Evolutionary conservation across 2,888 invertebrate genomes (phyloP).

Genomic region (Cosmopolites sordidus): DNA sequence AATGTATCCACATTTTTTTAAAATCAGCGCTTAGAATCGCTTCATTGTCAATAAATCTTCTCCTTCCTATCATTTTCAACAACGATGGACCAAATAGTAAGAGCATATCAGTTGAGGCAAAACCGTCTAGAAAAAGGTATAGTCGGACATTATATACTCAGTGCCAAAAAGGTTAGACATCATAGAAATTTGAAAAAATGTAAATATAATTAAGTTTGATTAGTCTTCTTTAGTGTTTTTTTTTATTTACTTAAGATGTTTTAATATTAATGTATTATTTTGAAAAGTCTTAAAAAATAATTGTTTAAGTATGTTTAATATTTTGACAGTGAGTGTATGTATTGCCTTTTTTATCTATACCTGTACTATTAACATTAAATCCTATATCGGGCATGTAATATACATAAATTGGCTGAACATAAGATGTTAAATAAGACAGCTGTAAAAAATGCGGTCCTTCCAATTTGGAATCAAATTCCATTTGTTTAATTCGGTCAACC

Average conservation of each 20-base stretch:
- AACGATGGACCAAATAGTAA: constrained; percentile 63
- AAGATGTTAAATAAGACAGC: constrained; percentile 44
- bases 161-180: not conserved
- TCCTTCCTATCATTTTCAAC: constrained; percentile 62
- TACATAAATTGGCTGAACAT: constrained; percentile 51
- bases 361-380: constrained; percentile 53
- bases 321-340: no score
- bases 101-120: constrained; percentile 63
- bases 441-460: constrained; percentile 56
- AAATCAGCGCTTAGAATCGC: constrained; percentile 54
- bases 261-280: no score
- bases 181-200: not conserved
- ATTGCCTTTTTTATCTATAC: no score
- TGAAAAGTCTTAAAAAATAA: no score
- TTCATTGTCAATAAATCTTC: constrained; percentile 58
- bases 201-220: no score
- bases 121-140: constrained; percentile 59
- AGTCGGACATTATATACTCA: not conserved
- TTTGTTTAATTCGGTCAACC: constrained; percentile 51
- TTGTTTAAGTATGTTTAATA: no score
- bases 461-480: constrained; percentile 57
- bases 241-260: not conserved
- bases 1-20: constrained; percentile 52
- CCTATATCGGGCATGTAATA: constrained; percentile 55
- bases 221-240: no score